Conservation (phyloP, 2,888 invertebrate species). For the Pristionchus arcanus region DNA sequence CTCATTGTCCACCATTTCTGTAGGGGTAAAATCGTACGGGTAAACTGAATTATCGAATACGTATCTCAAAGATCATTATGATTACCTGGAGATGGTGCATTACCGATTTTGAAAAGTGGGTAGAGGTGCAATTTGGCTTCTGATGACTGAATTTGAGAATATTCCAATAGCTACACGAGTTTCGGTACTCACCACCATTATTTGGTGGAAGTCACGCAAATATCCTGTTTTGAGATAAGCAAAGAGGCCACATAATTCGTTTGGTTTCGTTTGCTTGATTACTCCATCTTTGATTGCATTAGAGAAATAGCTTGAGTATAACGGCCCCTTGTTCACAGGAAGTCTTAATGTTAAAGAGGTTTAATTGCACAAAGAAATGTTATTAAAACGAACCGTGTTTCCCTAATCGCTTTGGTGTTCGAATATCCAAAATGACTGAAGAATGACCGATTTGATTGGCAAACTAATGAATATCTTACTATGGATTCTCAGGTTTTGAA, state of each 20-base stretch:
- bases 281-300: neutral
- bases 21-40: constrained; percentile 1
- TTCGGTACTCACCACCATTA: neutral
- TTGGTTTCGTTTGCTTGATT: neutral
- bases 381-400: neutral
- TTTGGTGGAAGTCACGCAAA: neutral
- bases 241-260: neutral
- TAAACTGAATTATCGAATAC: neutral
- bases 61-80: neutral
- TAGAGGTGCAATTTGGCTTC: neutral
- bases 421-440: constrained; percentile 34
- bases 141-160: neutral
- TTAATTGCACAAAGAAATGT: neutral
- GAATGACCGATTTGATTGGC: neutral
- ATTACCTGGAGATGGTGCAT: neutral
- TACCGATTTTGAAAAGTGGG: neutral
- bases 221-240: constrained; percentile 33
- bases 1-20: constrained; percentile 9
- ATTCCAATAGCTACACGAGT: too few species aligned
- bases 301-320: neutral
- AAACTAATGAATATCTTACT: neutral
- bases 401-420: neutral
- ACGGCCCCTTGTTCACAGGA: neutral
- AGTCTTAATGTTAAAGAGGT: neutral
- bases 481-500: neutral